A percentile compares a stretch with the other conserved stretches of the same genome.
These are phyloP conservation scores for Cataglyphis rosenhaueri DNA, from an alignment of 2,888 invertebrate species.

Conservation along the genomic window DNA sequence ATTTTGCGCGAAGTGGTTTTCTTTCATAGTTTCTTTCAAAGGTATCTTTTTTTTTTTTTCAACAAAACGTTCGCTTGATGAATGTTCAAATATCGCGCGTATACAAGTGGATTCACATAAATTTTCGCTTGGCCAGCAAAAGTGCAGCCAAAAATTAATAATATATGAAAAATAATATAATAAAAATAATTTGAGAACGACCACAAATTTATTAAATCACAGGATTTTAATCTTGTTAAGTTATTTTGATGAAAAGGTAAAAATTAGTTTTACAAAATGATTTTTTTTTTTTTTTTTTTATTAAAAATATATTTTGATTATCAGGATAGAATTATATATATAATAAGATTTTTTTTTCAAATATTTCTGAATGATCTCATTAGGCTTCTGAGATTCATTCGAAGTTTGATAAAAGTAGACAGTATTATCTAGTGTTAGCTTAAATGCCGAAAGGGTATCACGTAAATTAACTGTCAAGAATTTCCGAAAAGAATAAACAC, in stretches of 20 bases:
- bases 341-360: background rate
- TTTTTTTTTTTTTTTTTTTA: background rate
- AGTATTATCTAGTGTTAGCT: background rate
- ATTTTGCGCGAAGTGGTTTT: background rate
- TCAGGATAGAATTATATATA: background rate
- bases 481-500: slow-evolving; percentile 29
- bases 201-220: background rate
- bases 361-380: background rate
- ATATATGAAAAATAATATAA: background rate
- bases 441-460: slow-evolving; percentile 17
- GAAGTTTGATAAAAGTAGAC: background rate
- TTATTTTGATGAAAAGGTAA: background rate
- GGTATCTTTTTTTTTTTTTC: background rate
- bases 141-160: background rate
- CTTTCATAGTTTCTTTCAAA: background rate
- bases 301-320: background rate
- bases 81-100: background rate
- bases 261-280: background rate
- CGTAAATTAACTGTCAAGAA: slow-evolving; percentile 4
- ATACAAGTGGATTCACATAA: background rate
- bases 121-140: background rate
- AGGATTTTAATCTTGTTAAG: background rate
- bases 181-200: background rate
- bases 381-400: too few relatives aligned
- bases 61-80: background rate